phyloP scores from a whole-genome alignment of 1,140 invertebrate genomes.

The Brachionus calyciflorus region DNA sequence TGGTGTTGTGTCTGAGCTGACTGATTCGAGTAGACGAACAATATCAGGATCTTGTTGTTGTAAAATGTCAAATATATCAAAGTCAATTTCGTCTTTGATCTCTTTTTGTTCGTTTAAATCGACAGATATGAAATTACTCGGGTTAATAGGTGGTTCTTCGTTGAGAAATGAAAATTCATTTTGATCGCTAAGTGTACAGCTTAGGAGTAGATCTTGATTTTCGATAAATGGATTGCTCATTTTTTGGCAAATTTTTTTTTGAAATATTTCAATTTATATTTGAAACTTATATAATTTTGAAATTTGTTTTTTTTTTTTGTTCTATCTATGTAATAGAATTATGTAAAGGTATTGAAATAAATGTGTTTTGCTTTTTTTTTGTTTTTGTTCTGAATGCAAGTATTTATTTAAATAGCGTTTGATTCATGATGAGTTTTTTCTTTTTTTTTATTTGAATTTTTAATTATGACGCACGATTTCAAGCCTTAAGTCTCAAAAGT shows the following conservation, averaged over 20 bases:
- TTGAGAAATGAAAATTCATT: neutral
- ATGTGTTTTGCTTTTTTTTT: too few species aligned
- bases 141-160: neutral
- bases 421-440: neutral
- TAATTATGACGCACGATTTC: neutral
- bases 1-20: neutral
- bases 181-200: neutral
- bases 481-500: neutral
- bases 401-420: neutral
- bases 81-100: slow-evolving; percentile 41
- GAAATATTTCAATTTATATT: too few species aligned
- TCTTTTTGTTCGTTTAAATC: slow-evolving; percentile 1
- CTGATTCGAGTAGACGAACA: neutral
- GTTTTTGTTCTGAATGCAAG: too few species aligned
- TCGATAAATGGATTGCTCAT: neutral
- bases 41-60: slow-evolving; percentile 36
- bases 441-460: neutral
- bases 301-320: too few species aligned
- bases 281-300: too few species aligned
- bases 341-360: too few species aligned
- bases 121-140: neutral
- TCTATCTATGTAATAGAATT: too few species aligned
- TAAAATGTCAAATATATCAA: slow-evolving; percentile 15
- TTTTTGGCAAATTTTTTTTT: too few species aligned
- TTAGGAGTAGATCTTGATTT: slow-evolving; percentile 10